phyloP scores from a whole-genome alignment of 2,797 vertebrate genomes.

The Decapterus maruadsi region DNA sequence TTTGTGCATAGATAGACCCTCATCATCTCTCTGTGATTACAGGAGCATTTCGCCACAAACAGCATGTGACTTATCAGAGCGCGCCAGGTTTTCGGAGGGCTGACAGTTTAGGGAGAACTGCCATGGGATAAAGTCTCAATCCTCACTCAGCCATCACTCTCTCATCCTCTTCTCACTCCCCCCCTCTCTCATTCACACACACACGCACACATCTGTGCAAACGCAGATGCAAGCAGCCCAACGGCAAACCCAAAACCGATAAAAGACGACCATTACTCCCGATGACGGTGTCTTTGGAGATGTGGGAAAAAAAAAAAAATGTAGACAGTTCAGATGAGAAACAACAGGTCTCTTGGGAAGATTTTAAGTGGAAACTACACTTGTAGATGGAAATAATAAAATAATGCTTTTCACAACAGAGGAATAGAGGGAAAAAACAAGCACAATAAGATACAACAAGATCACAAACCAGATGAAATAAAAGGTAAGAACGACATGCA shows the following conservation, averaged over 20 bases:
- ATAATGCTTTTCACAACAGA: conserved; percentile 6
- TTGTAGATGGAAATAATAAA: conserved; percentile 25
- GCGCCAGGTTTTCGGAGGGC: conserved; percentile 67
- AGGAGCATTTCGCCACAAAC: conserved; percentile 66
- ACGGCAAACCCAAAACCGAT: conserved; percentile 44
- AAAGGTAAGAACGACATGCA: conserved; percentile 7
- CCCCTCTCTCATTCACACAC: conserved; percentile 34
- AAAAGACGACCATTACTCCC: conserved; percentile 40
- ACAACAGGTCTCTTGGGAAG: conserved; percentile 42
- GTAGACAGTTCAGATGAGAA: conserved; percentile 41
- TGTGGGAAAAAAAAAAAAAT: neutral
- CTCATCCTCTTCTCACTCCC: conserved; percentile 43
- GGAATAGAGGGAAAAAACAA: neutral
- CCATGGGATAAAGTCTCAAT: conserved; percentile 71
- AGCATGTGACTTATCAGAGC: conserved; percentile 74
- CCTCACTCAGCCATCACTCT: conserved; percentile 60
- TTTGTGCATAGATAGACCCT: conserved; percentile 66
- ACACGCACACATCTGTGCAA: conserved; percentile 51
- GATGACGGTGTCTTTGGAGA: conserved; percentile 53
- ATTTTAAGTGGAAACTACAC: conserved; percentile 19
- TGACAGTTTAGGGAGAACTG: conserved; percentile 71
- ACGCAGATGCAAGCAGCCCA: conserved; percentile 50
- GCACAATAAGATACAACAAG: neutral
- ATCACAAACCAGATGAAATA: neutral
- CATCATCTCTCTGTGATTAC: conserved; percentile 62